A percentile compares a stretch with the other conserved stretches of the same genome.
Evolutionary conservation across 2,888 invertebrate genomes (phyloP).

Genomic region (Clitarchus hookeri): DNA sequence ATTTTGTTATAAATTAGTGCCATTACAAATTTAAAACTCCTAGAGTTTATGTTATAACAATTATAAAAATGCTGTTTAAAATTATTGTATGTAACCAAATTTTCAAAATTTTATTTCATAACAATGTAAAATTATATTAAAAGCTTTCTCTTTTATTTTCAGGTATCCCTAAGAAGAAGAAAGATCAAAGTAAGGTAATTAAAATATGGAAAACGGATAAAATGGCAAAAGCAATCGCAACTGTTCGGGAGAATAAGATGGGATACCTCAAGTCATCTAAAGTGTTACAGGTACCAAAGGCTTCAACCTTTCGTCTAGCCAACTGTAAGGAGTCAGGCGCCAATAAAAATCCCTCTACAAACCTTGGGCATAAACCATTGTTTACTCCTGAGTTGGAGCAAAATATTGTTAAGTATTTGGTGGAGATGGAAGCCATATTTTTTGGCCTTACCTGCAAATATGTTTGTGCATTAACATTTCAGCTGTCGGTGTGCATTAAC

Average conservation of each 20-base stretch:
- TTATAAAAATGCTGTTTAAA: too few species aligned
- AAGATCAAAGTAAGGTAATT: background rate
- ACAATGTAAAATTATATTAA: too few species aligned
- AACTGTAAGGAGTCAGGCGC: conserved; percentile 21
- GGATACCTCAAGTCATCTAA: conserved; percentile 20
- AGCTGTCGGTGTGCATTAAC: conserved; percentile 23
- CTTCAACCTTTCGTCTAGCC: conserved; percentile 17
- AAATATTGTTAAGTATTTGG: conserved; percentile 19
- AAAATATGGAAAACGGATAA: background rate
- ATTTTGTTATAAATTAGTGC: too few species aligned
- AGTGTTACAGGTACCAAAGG: background rate
- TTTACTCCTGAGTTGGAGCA: background rate
- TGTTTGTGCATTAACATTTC: background rate
- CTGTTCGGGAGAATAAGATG: conserved; percentile 33
- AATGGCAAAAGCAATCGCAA: conserved; percentile 29
- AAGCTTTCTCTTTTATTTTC: background rate
- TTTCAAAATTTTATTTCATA: too few species aligned
- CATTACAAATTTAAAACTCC: too few species aligned
- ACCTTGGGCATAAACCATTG: too few species aligned
- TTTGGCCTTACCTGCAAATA: conserved; percentile 19
- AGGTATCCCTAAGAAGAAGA: background rate
- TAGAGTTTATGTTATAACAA: too few species aligned
- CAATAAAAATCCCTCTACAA: background rate
- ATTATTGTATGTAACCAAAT: too few species aligned
- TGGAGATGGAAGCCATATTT: too few species aligned